Conservation (phyloP, 2,888 invertebrate genomes). For the Oligia latruncula region DNA sequence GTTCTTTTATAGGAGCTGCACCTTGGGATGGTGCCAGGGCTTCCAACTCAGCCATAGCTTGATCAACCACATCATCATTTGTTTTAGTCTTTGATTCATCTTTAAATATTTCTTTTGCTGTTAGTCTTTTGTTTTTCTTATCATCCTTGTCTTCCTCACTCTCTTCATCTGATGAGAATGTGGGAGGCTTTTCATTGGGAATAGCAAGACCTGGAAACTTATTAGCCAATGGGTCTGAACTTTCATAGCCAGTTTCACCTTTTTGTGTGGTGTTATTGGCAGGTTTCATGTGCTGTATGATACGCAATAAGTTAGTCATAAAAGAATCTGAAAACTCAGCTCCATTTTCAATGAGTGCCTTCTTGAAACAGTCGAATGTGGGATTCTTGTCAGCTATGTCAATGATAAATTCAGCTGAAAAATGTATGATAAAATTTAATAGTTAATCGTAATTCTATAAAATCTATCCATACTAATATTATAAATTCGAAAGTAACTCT, state of each 20-base stretch:
- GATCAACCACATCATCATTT: slow-evolving; percentile 91
- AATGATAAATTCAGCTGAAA: slow-evolving; percentile 98
- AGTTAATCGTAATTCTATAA: neutral
- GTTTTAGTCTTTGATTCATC: slow-evolving; percentile 77
- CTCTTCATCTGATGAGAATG: slow-evolving; percentile 83
- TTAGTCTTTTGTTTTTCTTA: slow-evolving; percentile 74
- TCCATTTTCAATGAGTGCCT: slow-evolving; percentile 96
- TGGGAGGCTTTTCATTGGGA: slow-evolving; percentile 92
- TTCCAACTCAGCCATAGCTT: slow-evolving; percentile 96
- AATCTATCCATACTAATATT: neutral
- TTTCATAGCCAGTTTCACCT: slow-evolving; percentile 66
- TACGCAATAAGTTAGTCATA: slow-evolving; percentile 96
- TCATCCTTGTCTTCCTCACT: slow-evolving; percentile 79
- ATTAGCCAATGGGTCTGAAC: slow-evolving; percentile 90
- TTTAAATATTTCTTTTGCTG: slow-evolving; percentile 86
- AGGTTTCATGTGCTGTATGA: slow-evolving; percentile 98
- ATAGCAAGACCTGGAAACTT: slow-evolving; percentile 96
- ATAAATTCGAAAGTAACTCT: too few relatives aligned
- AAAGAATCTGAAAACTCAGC: slow-evolving; percentile 99
- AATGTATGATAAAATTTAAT: neutral
- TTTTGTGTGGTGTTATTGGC: slow-evolving; percentile 75
- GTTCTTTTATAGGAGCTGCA: slow-evolving; percentile 66
- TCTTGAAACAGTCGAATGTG: slow-evolving; percentile 96
- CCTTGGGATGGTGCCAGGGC: slow-evolving; percentile 93
- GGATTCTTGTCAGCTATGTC: slow-evolving; percentile 97